Base-by-base conservation (phyloP, 2,797 vertebrate species). In the Diglossa cyanea region DNA sequence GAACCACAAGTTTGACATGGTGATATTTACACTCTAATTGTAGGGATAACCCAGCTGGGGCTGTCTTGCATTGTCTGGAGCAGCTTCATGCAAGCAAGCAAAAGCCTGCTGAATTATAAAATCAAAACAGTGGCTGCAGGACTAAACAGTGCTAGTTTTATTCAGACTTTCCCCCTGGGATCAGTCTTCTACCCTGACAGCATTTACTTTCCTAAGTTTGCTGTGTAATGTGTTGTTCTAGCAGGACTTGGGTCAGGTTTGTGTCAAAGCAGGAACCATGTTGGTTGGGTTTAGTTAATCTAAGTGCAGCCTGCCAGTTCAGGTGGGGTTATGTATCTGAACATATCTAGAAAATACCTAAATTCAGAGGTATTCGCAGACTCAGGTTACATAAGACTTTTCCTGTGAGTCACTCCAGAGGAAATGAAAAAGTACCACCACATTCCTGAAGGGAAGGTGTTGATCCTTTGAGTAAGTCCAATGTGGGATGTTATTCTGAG, bases 211-310 rank as follows among this genome's bases (percentile, higher is more conserved):
- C 25, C 28, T 11, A 12, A 37, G 8, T 39, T 66, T 62, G 35
- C 31, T 31, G 18, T 37, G 12, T 19, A 28, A 24, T 0, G 1
- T 53, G n/a, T 7, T 40, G 53, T 0, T 40, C 12, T 47, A 5
- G 2, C 37, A 9, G 48, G 48, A 35, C 25, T 54, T 25, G 5
- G 16, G 39, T 17, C 54, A 30, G 30, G 30, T 63, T 68, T 50
- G 24, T 54, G 44, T 54, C 24, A 60, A 65, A 89, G 54, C 20
- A 83, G 37, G 25, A 86, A 9, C 8, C 4, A 2, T 11, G 3
- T 16, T 82, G 40, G 7, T 30, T 44, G 8, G 51, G 18, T 86
- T 83, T 54, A 63, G 57, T 19, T 84, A 11, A 77, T 47, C 19
- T 24, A 39, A 50, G 28, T 45, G n/a, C 39, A 57, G 24, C 8